Evolutionary conservation across 2,113 vertebrate genomes (phyloP).

Genomic region (Ageneiosus marmoratus): DNA sequence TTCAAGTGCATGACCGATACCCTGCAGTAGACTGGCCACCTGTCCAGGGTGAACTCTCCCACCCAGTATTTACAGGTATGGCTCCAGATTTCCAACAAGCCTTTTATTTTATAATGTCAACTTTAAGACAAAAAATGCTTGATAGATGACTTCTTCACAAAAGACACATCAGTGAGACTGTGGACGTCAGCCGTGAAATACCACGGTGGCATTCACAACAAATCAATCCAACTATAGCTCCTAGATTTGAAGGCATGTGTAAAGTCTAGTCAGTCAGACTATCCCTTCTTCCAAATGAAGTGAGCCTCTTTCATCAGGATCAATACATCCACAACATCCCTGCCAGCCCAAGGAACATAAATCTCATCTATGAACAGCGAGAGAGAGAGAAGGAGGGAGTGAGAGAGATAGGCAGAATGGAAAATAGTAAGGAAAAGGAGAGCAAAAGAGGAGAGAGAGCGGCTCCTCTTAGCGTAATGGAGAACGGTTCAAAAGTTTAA

Average conservation of each 20-base stretch:
- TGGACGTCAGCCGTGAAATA: not conserved
- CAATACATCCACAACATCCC: conserved; percentile 56
- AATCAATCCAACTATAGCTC: conserved; percentile 13
- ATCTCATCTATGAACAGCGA: conserved; percentile 42
- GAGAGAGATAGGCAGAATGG: not conserved
- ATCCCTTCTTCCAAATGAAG: conserved; percentile 57
- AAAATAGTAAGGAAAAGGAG: not conserved
- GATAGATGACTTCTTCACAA: not conserved
- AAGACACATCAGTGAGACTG: not conserved
- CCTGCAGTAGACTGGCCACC: too few relatives aligned
- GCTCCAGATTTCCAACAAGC: not conserved
- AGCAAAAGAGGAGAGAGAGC: conserved; percentile 26
- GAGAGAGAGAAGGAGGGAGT: conserved; percentile 10
- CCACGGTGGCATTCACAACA: conserved; percentile 29
- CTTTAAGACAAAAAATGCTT: not conserved
- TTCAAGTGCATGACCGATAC: too few relatives aligned
- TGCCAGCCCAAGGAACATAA: conserved; percentile 50
- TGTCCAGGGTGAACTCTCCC: too few relatives aligned
- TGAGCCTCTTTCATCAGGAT: conserved; percentile 55
- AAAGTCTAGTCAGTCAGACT: conserved; percentile 47
- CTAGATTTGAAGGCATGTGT: conserved; percentile 48
- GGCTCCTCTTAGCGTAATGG: conserved; percentile 57
- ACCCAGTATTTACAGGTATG: not conserved
- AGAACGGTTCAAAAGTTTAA: conserved; percentile 74
- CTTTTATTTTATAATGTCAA: not conserved